phyloP scores from a whole-genome alignment of 1,140 invertebrate genomes.

The Caenorhabditis tropicalis region DNA sequence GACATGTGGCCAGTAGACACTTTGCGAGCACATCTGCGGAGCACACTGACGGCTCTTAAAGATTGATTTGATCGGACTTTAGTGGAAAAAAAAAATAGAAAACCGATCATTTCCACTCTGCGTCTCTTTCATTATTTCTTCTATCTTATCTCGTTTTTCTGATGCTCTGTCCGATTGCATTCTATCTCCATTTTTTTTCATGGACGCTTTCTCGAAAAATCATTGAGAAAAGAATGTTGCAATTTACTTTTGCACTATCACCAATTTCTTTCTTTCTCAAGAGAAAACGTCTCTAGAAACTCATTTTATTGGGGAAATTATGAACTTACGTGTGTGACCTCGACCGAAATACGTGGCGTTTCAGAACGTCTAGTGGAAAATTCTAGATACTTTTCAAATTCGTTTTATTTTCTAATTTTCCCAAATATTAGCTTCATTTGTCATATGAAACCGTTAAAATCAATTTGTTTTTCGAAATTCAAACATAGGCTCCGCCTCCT shows the following conservation, averaged over 20 bases:
- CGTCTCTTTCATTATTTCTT: background rate
- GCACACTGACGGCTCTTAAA: background rate
- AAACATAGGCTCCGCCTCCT: too few relatives aligned
- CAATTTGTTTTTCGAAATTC: too few relatives aligned
- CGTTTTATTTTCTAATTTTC: background rate
- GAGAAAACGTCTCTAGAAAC: background rate
- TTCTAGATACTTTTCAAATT: background rate
- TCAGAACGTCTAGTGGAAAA: background rate
- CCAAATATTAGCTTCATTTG: too few relatives aligned
- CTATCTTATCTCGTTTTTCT: conserved; percentile 9
- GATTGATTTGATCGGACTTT: conserved; percentile 34
- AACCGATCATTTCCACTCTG: background rate
- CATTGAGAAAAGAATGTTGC: background rate
- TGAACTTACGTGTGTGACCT: background rate
- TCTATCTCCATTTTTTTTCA: background rate
- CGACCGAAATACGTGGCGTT: background rate
- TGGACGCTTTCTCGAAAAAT: background rate
- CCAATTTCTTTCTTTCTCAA: background rate
- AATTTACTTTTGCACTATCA: background rate
- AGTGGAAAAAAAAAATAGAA: background rate
- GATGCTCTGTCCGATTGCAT: background rate
- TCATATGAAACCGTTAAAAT: too few relatives aligned
- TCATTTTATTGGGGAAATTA: background rate
- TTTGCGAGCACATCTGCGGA: background rate
- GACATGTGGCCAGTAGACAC: conserved; percentile 1